Evolutionary conservation across 1,140 invertebrate genomes (phyloP), one percentile per base, ranked within the genome.

Genomic region (Drosophila micromelanica): DNA sequence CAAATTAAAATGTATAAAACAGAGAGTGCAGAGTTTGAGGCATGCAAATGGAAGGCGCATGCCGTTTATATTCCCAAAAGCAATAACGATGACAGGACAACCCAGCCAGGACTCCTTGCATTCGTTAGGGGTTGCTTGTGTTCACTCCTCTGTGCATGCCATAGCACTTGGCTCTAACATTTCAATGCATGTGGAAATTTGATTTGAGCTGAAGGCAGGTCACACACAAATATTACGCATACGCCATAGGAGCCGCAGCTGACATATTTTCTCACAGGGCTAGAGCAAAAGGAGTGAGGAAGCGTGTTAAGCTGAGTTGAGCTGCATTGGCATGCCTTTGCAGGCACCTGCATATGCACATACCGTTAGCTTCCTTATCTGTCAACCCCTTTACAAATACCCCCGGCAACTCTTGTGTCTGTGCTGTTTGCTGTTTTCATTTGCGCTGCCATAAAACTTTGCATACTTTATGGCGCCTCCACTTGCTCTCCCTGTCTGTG

Each of bases 141-240:
- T 42, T 15, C 32, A 23, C 27, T 12, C n/a, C 12, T 48, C 35
- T 49, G 43, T 74, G 77, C 76, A 85, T 85, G 73, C 60, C 81
- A 78, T 63, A 61, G 52, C 71, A 75, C 70, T 70, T 68, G 77
- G 71, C 71, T 46, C 76, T 82, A 87, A 87, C 76, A 87, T 87
- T 87, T 89, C 82, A 87, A 87, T 87, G 84, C 84, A 82, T 86
- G 82, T 87, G 84, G 76, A 89, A 87, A 89, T 87, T 89, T 87
- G 82, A 87, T 87, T 89, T 63, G 48, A 73, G 82, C 72, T 86
- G 62, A 80, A 61, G 51, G 46, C 54, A 56, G 5, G 49, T 35
- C 40, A 38, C 40, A 67, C 56, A 67, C 54, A 80, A 74, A 77
- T 85, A 80, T 80, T 80, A 80, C 81, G 76, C 76, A 89, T 79